These are phyloP conservation scores for Ursus arctos DNA, from an alignment of 2,113 vertebrate genomes.

Conservation along the genomic window DNA sequence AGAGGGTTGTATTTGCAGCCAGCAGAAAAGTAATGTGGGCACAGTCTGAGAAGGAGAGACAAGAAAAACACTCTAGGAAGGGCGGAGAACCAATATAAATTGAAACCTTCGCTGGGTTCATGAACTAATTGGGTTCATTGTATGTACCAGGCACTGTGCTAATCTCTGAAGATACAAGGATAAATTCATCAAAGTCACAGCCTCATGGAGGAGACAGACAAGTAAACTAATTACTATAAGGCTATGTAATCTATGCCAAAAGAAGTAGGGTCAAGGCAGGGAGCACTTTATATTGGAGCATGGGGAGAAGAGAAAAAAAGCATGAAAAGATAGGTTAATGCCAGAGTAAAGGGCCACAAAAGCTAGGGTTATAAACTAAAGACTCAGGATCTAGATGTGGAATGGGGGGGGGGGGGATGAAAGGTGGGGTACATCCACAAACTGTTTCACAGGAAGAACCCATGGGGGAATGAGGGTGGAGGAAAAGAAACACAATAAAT, in stretches of 20 bases:
- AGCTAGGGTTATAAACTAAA: background rate
- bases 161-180: background rate
- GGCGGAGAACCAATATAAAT: background rate
- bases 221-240: background rate
- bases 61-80: background rate
- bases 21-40: background rate
- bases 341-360: background rate
- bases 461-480: fast-evolving
- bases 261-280: background rate
- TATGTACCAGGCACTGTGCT: background rate
- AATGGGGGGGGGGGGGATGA: background rate
- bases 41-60: background rate
- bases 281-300: background rate
- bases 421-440: background rate
- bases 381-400: background rate
- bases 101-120: background rate
- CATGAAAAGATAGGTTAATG: background rate
- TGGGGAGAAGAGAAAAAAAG: background rate
- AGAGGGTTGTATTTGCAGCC: background rate
- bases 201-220: background rate
- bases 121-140: background rate
- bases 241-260: background rate
- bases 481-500: background rate
- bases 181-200: background rate
- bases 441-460: background rate